Evolutionary conservation across 2,888 invertebrate species (phyloP).

Genomic region (Lepidocyrtinus sp.): DNA sequence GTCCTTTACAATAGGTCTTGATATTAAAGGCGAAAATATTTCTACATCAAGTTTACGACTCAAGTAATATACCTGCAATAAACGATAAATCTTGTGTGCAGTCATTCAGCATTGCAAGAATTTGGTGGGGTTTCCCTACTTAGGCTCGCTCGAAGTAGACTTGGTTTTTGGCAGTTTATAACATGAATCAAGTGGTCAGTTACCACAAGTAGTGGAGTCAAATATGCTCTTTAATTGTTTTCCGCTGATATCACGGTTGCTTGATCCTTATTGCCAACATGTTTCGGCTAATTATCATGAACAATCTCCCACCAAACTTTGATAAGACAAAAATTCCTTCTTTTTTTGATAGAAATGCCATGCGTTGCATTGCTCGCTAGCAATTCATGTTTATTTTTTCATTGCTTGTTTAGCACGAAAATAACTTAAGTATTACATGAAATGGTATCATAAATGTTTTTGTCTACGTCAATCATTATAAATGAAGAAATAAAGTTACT

Average conservation of each 20-base stretch:
- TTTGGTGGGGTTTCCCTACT: neutral
- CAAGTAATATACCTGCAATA: neutral
- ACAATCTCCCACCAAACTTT: neutral
- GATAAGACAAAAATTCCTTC: too few species aligned
- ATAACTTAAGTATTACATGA: too few species aligned
- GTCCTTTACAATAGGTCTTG: too few species aligned
- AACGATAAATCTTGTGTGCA: neutral
- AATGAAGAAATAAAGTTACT: neutral
- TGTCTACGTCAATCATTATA: neutral
- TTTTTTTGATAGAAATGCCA: too few species aligned
- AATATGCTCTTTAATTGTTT: neutral
- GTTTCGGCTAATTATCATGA: neutral
- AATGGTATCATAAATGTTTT: too few species aligned
- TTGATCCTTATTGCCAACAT: neutral
- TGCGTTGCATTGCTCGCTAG: too few species aligned
- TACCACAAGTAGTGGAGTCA: neutral
- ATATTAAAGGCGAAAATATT: too few species aligned
- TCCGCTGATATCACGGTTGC: neutral
- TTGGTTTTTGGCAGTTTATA: neutral
- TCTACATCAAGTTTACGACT: neutral
- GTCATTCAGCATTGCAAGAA: neutral
- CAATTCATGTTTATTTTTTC: too few species aligned
- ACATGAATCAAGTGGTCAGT: neutral
- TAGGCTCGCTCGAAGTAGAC: neutral
- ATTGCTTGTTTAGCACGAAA: too few species aligned